Evolutionary conservation across 2,797 vertebrate species (phyloP).

Genomic region (Phrynocephalus guinanensis): DNA sequence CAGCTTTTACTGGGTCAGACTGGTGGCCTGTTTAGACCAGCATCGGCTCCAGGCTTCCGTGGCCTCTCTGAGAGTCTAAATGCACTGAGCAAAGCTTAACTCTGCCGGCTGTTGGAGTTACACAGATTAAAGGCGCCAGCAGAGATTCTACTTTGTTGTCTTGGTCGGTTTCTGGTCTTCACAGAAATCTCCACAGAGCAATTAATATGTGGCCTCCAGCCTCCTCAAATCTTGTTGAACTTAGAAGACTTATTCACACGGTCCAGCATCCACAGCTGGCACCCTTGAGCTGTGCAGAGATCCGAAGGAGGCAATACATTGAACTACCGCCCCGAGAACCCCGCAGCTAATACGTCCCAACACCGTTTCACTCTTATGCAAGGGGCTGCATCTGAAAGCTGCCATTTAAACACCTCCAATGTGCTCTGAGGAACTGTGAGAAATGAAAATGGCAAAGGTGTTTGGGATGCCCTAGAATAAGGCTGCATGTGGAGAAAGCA

Average conservation of each 20-base stretch:
- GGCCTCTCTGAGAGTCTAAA: not conserved
- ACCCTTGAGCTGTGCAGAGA: not conserved
- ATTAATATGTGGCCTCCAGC: not conserved
- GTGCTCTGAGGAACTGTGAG: not conserved
- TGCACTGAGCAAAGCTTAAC: not conserved
- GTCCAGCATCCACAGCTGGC: not conserved
- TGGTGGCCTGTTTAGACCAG: not conserved
- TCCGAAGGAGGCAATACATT: no score
- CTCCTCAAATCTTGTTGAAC: not conserved
- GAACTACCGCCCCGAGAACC: no score
- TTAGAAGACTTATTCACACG: not conserved
- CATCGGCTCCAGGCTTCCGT: not conserved
- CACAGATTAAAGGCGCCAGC: not conserved
- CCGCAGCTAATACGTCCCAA: not conserved
- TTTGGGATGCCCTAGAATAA: not conserved
- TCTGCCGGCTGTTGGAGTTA: not conserved
- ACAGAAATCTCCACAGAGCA: not conserved
- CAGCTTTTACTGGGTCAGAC: slow-evolving; percentile 11
- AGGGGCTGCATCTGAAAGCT: not conserved
- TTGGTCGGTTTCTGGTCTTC: slow-evolving; percentile 12
- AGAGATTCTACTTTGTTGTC: not conserved
- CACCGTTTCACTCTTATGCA: not conserved
- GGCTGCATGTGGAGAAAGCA: not conserved
- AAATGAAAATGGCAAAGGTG: not conserved
- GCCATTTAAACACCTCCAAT: not conserved